Base-by-base conservation (phyloP, 2,113 vertebrate species). In the Pseudorhombus dupliciocellatus region DNA sequence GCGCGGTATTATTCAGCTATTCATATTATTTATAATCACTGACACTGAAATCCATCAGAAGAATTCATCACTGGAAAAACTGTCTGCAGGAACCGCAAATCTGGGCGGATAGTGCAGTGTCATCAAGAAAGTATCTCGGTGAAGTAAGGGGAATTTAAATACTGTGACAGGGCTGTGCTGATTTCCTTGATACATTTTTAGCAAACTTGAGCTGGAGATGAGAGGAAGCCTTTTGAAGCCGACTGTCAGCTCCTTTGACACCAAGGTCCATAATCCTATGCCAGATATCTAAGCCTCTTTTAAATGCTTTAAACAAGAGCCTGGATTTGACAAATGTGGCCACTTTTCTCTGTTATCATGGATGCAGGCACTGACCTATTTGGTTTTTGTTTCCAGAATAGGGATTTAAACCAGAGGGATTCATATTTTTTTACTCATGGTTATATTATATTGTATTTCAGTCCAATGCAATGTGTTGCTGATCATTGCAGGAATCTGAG, bases 141-240 rank as follows among this genome's bases (percentile, higher is more conserved):
- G 52, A 73, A 72, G 75, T 20, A 26, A 21, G 42, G 52, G 52
- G 42, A 60, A 50, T 66, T 60, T 79, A 87, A 83, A 81, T 69
- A 50, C 26, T 62, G 60, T 25, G 54, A 61, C 77, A 64, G 28
- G 56, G 10, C 77, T 46, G 61, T 10, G n/a, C 63, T 30, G 65
- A 76, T 66, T 57, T 60, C 66, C 48, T 63, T 75, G 65, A 70
- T 54, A 44, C 60, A 60, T 69, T 56, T 81, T 74, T 64, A 69
- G 70, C 25, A 77, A 74, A 64, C 70, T 57, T 22, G 21, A 68
- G 70, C 18, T 9, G 50, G 1, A 24, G 21, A 61, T 4, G 51
- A 50, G 20, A 15, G 51, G 42, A 66, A 64, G 57, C 57, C 6
- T 9, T 21, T 51, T 67, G n/a, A 66, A 73, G 57, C 70, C 64